Evolutionary conservation across 2,797 vertebrate species (phyloP), one percentile per base, ranked within the genome.

Genomic region (Syngnathus acus): DNA sequence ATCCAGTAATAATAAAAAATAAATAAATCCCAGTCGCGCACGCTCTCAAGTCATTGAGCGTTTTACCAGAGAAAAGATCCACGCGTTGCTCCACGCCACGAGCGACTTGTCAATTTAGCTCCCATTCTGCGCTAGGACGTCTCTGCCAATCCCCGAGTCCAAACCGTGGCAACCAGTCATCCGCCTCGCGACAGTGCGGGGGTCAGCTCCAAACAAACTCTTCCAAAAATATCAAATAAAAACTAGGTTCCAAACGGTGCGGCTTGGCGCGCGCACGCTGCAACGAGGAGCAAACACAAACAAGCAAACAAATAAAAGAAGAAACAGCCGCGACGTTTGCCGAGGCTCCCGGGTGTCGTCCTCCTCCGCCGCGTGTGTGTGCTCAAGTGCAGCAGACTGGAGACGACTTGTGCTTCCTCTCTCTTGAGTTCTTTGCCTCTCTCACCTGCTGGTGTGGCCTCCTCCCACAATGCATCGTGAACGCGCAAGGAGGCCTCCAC

Each of bases 381-480:
- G 76, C 47, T 74, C 68, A 74, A 82, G 84, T 73, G 83, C 71
- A 75, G 66, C 73, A 59, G 78, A 75, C 70, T 77, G 66, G 71
- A 63, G 65, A 66, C 68, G 65, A 67, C 51, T 69, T 74, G 67
- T 60, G 64, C 65, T 73, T 23, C 43, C 68, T 67, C 54, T 64
- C 61, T 69, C 68, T 58, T 67, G 68, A 40, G 69, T 68, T 74
- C 76, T 62, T 76, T 77, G 72, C 64, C 68, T 73, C 77, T 74
- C 82, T 89, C 91, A 92, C 90, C 91, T 92, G 91, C 90, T 75
- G 58, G 72, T 67, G 73, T 81, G 80, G 81, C 86, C 84, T 86
- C 85, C 85, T 85, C 77, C 81, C 81, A 72, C 76, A 87, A 66
- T 68, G 58, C 75, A 39, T 78, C 77, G 48, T 71, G 72, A 89